Conservation (phyloP, 2,797 vertebrate species). For the Tangara arthus region DNA sequence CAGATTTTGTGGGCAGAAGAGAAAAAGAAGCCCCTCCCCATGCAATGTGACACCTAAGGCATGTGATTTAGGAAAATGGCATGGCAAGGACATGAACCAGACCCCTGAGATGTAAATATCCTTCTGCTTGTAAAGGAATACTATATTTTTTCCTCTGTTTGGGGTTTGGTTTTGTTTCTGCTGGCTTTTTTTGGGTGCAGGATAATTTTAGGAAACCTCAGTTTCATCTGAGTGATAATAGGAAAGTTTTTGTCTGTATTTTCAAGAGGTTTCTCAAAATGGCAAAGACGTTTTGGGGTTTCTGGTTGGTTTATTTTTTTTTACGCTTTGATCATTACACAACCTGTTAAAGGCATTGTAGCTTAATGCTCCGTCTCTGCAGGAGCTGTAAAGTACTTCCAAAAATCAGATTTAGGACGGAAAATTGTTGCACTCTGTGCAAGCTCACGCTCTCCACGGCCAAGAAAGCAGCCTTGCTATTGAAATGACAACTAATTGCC, state of each 20-base stretch:
- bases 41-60: neutral
- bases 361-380: neutral
- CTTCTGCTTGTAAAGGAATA: neutral
- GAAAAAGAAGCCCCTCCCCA: neutral
- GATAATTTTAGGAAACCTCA: neutral
- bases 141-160: neutral
- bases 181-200: neutral
- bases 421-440: neutral
- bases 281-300: neutral
- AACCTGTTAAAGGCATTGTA: neutral
- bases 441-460: neutral
- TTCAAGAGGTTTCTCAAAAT: neutral
- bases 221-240: neutral
- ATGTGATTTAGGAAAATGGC: neutral
- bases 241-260: neutral
- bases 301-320: neutral
- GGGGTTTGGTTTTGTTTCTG: neutral
- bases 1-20: neutral
- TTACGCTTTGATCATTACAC: neutral
- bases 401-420: conserved; percentile 8
- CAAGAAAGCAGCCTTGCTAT: neutral
- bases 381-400: neutral
- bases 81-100: neutral
- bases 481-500: neutral
- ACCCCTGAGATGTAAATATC: neutral